A percentile compares a stretch with the other conserved stretches of the same genome.
Evolutionary conservation across 2,797 vertebrate genomes (phyloP).

Genomic region (Anas flavirostris): DNA sequence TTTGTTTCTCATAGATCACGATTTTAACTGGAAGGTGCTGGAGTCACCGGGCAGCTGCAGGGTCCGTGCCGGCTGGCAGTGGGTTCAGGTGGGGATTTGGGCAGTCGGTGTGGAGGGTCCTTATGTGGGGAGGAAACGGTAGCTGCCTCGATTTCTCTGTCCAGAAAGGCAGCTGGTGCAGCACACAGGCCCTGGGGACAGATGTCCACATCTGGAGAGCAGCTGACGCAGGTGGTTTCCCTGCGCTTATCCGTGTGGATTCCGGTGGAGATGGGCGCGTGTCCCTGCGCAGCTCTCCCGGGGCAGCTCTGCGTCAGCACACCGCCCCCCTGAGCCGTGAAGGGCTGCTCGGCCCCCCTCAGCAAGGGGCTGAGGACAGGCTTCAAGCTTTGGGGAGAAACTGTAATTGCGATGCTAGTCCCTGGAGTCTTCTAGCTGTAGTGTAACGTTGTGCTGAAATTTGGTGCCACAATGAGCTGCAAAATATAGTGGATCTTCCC

Average conservation of each 20-base stretch:
- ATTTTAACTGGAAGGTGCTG: neutral
- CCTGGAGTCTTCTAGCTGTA: neutral
- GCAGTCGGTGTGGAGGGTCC: accelerated
- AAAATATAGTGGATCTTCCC: neutral
- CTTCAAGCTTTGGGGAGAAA: neutral
- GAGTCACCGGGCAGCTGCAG: neutral
- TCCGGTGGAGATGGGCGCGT: too few relatives aligned
- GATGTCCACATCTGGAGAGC: neutral
- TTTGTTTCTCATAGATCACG: neutral
- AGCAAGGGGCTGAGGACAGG: neutral
- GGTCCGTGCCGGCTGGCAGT: too few relatives aligned
- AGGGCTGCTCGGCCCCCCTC: too few relatives aligned
- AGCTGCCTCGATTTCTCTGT: neutral
- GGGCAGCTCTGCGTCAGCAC: too few relatives aligned
- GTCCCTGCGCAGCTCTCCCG: accelerated
- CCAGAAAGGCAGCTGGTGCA: too few relatives aligned
- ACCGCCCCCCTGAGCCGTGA: neutral
- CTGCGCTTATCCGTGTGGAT: accelerated
- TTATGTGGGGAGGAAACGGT: neutral
- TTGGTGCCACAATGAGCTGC: neutral
- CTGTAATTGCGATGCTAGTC: neutral
- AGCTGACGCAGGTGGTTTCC: neutral
- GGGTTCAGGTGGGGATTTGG: neutral
- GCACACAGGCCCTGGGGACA: neutral
- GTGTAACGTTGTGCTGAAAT: neutral